phyloP scores from a whole-genome alignment of 1,140 invertebrate genomes.

The Berghia stephanieae region DNA sequence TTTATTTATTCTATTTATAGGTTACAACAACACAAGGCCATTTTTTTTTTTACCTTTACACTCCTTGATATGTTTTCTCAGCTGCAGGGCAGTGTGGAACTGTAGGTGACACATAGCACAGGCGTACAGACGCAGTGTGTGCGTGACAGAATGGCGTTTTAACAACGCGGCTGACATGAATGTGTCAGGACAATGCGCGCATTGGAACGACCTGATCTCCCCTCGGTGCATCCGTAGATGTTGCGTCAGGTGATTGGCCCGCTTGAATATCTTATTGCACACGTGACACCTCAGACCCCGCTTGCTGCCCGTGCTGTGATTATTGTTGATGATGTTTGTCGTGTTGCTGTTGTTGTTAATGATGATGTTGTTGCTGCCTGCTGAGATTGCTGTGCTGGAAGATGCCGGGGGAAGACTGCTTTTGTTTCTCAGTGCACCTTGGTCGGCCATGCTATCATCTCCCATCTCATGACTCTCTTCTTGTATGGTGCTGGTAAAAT shows the following conservation, averaged over 20 bases:
- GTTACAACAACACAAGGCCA: background rate
- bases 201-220: slow-evolving; percentile 62
- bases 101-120: slow-evolving; percentile 63
- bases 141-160: slow-evolving; percentile 63
- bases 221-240: slow-evolving; percentile 62
- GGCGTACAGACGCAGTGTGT: slow-evolving; percentile 64
- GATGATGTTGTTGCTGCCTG: background rate
- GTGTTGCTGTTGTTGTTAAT: background rate
- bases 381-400: too few relatives aligned
- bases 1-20: too few relatives aligned
- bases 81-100: slow-evolving; percentile 67
- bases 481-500: too few relatives aligned
- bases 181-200: slow-evolving; percentile 57
- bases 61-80: slow-evolving; percentile 67
- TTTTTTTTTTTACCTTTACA: slow-evolving; percentile 18
- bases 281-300: slow-evolving; percentile 46
- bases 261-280: slow-evolving; percentile 62
- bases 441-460: too few relatives aligned
- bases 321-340: background rate
- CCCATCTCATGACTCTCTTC: too few relatives aligned
- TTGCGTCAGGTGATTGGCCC: slow-evolving; percentile 62
- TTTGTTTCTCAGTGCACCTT: too few relatives aligned
- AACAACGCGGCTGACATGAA: slow-evolving; percentile 62
- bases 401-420: too few relatives aligned
- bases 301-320: slow-evolving; percentile 20